phyloP scores from a whole-genome alignment of 2,888 invertebrate species.

The Gortyna flavago region DNA sequence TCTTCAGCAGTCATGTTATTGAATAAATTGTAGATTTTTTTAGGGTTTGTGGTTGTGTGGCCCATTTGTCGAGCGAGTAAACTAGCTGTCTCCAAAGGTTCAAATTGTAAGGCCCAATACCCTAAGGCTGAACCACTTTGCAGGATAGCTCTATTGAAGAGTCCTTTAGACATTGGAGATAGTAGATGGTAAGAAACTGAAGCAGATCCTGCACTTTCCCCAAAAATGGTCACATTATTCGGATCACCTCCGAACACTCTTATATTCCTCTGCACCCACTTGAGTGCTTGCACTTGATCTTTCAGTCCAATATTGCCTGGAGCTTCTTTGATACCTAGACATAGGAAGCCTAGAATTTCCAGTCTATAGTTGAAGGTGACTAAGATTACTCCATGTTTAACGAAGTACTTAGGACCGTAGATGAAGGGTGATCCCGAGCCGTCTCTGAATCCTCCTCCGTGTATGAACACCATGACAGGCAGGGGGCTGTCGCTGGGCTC shows the following conservation, averaged over 20 bases:
- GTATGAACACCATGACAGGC: conserved; percentile 87
- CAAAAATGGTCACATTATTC: conserved; percentile 83
- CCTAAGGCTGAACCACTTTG: conserved; percentile 85
- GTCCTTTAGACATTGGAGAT: conserved; percentile 83
- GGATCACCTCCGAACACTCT: conserved; percentile 83
- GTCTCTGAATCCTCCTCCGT: conserved; percentile 85
- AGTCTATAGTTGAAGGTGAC: conserved; percentile 85
- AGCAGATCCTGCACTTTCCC: conserved; percentile 86
- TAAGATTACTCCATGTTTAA: conserved; percentile 80
- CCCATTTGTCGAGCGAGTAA: conserved; percentile 78
- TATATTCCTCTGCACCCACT: conserved; percentile 83
- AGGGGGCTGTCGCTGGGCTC: conserved; percentile 54
- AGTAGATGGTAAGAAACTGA: conserved; percentile 82
- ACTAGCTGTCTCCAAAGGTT: conserved; percentile 80
- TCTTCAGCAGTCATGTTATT: conserved; percentile 71
- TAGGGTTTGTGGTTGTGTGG: conserved; percentile 72
- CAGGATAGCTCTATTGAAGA: conserved; percentile 84
- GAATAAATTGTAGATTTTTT: conserved; percentile 78
- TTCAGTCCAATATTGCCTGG: conserved; percentile 86
- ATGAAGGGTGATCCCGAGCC: conserved; percentile 82
- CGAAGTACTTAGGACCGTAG: conserved; percentile 83
- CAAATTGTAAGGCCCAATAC: conserved; percentile 83
- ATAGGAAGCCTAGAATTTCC: conserved; percentile 84
- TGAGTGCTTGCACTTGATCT: conserved; percentile 83
- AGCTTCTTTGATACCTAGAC: conserved; percentile 83